These are phyloP conservation scores for Spongia lamella DNA, from an alignment of 37 sponge, comb jelly and placozoan species.

Conservation along the genomic window DNA sequence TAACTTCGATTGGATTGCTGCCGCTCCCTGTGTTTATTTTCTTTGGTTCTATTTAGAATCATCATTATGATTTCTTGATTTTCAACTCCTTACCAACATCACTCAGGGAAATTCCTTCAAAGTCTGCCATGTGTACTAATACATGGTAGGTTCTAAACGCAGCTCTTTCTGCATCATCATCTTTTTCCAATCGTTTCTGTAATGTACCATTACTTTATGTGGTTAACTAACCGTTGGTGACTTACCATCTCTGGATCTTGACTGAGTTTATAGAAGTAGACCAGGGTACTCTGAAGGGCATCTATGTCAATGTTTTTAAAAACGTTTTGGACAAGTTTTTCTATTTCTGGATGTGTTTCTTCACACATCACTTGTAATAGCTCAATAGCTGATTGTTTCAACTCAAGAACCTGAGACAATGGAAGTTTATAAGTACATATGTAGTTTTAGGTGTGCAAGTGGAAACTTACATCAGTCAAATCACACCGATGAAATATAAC, in stretches of 20 bases:
- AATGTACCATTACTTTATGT: not conserved
- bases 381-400: constrained; percentile 38
- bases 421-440: not conserved
- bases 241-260: constrained; percentile 22
- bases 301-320: constrained; percentile 5
- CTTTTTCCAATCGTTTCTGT: constrained; percentile 13
- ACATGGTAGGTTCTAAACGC: constrained; percentile 50
- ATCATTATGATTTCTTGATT: too few relatives aligned
- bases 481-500: not conserved
- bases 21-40: too few relatives aligned
- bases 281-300: constrained; percentile 20
- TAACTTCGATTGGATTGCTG: too few relatives aligned
- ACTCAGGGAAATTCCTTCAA: constrained; percentile 5
- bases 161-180: constrained; percentile 53
- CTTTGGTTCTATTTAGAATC: too few relatives aligned
- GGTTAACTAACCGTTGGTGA: not conserved
- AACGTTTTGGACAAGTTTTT: constrained; percentile 12
- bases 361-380: constrained; percentile 44
- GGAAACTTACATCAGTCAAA: not conserved
- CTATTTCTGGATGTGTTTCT: constrained; percentile 27
- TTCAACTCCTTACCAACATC: constrained; percentile 2
- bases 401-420: not conserved
- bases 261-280: constrained; percentile 41
- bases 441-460: not conserved
- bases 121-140: constrained; percentile 33